A percentile compares a stretch with the other conserved stretches of the same genome.
Conservation (phyloP, 2,113 vertebrate species). For the Lota lota region DNA sequence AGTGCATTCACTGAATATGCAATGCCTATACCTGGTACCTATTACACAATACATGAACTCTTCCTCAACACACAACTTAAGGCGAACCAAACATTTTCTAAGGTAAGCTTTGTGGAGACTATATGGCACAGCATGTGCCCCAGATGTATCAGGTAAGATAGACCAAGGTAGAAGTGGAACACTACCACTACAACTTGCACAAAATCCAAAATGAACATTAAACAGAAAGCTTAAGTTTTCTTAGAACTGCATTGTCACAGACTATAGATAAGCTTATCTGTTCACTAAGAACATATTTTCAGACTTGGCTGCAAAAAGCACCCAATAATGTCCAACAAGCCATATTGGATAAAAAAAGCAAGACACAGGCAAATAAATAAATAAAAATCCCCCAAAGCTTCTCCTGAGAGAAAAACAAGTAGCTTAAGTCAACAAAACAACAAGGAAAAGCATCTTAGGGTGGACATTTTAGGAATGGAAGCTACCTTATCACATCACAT, state of each 20-base stretch:
- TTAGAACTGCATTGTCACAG: not conserved
- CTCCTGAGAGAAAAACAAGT: constrained; percentile 16
- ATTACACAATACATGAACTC: too few relatives aligned
- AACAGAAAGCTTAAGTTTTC: not conserved
- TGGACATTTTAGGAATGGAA: constrained; percentile 18
- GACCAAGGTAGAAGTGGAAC: not conserved
- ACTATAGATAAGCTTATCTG: constrained; percentile 18
- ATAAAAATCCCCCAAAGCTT: constrained; percentile 7
- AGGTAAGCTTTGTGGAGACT: constrained; percentile 4
- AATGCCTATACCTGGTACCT: too few relatives aligned
- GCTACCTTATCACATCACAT: constrained; percentile 31
- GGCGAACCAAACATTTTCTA: not conserved
- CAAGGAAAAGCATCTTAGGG: constrained; percentile 24
- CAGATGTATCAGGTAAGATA: constrained; percentile 1
- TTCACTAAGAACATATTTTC: not conserved
- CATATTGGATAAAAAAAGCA: constrained; percentile 6
- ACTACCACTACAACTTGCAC: not conserved
- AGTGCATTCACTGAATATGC: constrained; percentile 2
- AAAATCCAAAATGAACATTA: too few relatives aligned
- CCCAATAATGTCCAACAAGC: too few relatives aligned
- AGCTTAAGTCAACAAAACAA: constrained; percentile 24
- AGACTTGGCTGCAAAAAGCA: too few relatives aligned
- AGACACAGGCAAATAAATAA: constrained; percentile 11
- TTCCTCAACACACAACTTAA: not conserved
- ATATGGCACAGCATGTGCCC: not conserved